phyloP scores from a whole-genome alignment of 2,113 vertebrate species.

The Spea multiplicata region DNA sequence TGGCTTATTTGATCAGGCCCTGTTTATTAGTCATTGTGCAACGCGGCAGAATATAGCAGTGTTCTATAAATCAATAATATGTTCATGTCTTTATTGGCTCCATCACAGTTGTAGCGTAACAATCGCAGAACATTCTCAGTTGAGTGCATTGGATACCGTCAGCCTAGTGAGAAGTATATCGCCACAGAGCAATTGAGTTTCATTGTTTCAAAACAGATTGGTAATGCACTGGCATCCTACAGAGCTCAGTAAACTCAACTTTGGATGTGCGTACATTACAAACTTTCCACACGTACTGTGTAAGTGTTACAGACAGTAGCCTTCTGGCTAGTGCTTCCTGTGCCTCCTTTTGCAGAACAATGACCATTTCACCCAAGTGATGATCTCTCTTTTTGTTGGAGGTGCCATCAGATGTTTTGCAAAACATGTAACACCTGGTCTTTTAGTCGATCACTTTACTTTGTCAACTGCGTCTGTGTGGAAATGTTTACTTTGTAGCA shows the following conservation, averaged over 20 bases:
- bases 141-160: too few relatives aligned
- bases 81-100: too few relatives aligned
- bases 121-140: too few relatives aligned
- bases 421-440: neutral
- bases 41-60: too few relatives aligned
- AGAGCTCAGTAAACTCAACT: slow-evolving; percentile 17
- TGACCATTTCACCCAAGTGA: neutral
- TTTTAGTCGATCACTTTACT: neutral
- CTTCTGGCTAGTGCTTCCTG: neutral
- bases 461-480: too few relatives aligned
- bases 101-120: too few relatives aligned
- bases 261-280: slow-evolving; percentile 27
- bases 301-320: slow-evolving; percentile 24
- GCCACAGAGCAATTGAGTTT: slow-evolving; percentile 10
- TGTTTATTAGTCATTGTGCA: too few relatives aligned
- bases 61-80: too few relatives aligned
- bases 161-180: neutral
- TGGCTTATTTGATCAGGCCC: too few relatives aligned
- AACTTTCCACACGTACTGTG: slow-evolving; percentile 30
- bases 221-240: slow-evolving; percentile 10
- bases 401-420: neutral
- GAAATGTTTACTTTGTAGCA: too few relatives aligned
- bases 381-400: neutral
- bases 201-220: slow-evolving; percentile 21
- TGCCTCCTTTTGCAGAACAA: neutral